phyloP scores from a whole-genome alignment of 2,113 vertebrate genomes.

The Callipepla squamata region DNA sequence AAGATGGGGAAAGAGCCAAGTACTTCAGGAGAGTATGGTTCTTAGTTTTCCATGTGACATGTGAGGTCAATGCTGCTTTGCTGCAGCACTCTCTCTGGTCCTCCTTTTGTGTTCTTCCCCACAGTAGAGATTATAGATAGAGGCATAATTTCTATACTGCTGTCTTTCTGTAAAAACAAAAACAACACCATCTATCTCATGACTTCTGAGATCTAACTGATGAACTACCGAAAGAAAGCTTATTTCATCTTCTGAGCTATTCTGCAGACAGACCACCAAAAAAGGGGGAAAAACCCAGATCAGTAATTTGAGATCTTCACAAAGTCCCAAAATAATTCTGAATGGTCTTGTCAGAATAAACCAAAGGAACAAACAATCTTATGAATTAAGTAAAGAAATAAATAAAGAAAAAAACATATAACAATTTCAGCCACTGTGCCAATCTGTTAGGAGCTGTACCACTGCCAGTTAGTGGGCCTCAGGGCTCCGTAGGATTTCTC shows the following conservation, averaged over 20 bases:
- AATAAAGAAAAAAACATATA: constrained; percentile 56
- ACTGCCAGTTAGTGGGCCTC: constrained; percentile 73
- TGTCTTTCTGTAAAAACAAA: neutral
- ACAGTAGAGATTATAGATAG: neutral
- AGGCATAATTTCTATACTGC: neutral
- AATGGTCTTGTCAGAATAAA: constrained; percentile 41
- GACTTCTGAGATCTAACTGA: neutral
- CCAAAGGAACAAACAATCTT: constrained; percentile 32
- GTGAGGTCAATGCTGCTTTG: neutral
- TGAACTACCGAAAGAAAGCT: neutral
- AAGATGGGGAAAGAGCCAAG: neutral
- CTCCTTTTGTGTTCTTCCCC: rapidly evolving
- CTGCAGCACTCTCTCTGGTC: neutral
- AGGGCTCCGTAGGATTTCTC: constrained; percentile 76
- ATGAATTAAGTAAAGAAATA: constrained; percentile 56
- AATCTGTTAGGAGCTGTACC: constrained; percentile 74
- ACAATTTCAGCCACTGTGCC: constrained; percentile 42
- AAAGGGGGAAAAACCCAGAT: neutral
- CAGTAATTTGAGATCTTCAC: neutral
- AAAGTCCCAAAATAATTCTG: neutral
- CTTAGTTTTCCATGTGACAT: neutral
- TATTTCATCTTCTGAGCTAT: neutral
- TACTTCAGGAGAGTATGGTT: rapidly evolving
- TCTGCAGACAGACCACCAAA: neutral
- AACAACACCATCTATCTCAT: neutral